Conservation (phyloP, 37 sponge, comb jelly and placozoan species). For the Beroe forskalii region DNA sequence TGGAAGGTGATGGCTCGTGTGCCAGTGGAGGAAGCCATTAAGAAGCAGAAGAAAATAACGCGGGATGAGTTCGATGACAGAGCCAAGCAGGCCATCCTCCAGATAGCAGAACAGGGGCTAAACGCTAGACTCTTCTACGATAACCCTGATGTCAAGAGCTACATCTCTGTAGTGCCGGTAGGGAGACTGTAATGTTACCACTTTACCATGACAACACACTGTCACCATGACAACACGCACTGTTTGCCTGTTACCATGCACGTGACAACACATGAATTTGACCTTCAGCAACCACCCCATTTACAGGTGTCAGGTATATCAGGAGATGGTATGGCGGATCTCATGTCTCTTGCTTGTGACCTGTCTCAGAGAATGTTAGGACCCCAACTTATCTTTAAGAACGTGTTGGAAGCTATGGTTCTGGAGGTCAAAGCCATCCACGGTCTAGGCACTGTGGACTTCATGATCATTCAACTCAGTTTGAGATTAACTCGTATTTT, state of each 20-base stretch:
- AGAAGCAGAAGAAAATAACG: conserved; percentile 92
- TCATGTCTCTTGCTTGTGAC: conserved; percentile 81
- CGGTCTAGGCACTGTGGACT: too few relatives aligned
- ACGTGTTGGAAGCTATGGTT: conserved; percentile 86
- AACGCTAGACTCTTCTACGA: conserved; percentile 96
- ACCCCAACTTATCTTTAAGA: conserved; percentile 73
- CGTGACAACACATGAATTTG: too few relatives aligned
- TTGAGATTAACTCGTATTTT: too few relatives aligned
- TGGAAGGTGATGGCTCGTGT: conserved; percentile 81
- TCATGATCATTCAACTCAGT: too few relatives aligned
- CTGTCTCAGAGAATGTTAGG: conserved; percentile 73
- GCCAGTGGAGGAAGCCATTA: conserved; percentile 83
- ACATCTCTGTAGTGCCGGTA: conserved; percentile 62
- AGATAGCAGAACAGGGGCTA: conserved; percentile 93
- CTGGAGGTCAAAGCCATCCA: conserved; percentile 96
- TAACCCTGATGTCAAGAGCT: conserved; percentile 79
- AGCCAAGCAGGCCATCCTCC: conserved; percentile 67
- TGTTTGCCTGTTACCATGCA: too few relatives aligned
- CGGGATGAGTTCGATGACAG: conserved; percentile 88
- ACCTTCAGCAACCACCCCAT: not conserved
- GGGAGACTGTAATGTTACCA: not conserved
- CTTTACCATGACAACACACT: not conserved
- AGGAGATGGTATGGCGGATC: conserved; percentile 99
- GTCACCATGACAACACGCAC: not conserved
- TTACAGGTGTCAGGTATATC: conserved; percentile 94